Percentiles rank a stretch among this genome's conserved stretches.
Evolutionary conservation across 2,113 vertebrate genomes (phyloP).

Genomic region (Pleuronectes platessa): DNA sequence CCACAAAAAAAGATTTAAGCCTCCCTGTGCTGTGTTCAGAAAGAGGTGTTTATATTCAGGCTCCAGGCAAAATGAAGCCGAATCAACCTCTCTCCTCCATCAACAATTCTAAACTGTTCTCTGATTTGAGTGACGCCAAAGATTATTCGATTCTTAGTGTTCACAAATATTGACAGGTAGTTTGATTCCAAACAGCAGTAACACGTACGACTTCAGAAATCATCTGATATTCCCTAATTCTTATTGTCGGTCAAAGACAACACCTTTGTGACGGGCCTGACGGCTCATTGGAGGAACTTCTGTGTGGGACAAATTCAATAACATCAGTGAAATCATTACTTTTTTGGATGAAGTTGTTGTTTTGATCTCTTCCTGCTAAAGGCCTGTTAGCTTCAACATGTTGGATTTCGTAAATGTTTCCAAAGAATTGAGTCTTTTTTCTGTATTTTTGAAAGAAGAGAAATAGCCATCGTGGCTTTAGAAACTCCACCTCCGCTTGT

Average conservation of each 20-base stretch:
- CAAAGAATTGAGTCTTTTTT: background rate
- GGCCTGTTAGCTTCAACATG: constrained; percentile 15
- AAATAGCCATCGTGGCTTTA: background rate
- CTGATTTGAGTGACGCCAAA: background rate
- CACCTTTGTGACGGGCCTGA: background rate
- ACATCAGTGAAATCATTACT: constrained; percentile 5
- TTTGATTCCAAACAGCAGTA: too few relatives aligned
- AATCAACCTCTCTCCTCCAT: background rate
- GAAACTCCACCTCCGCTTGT: background rate
- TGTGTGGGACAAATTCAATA: background rate
- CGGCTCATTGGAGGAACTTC: background rate
- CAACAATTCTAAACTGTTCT: background rate
- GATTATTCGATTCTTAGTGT: constrained; percentile 11
- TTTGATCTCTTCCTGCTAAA: constrained; percentile 12
- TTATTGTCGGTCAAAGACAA: background rate
- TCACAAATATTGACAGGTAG: background rate
- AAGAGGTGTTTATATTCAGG: background rate
- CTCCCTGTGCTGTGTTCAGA: background rate
- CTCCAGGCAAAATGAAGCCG: too few relatives aligned
- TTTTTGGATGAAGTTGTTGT: constrained; percentile 21
- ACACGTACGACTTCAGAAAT: background rate
- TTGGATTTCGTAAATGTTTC: background rate
- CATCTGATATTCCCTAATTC: background rate
- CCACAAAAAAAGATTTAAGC: background rate
- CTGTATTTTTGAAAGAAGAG: constrained; percentile 10